These are phyloP conservation scores for Sphyrna mokarran DNA, from an alignment of 2,113 vertebrate species.

Conservation along the genomic window DNA sequence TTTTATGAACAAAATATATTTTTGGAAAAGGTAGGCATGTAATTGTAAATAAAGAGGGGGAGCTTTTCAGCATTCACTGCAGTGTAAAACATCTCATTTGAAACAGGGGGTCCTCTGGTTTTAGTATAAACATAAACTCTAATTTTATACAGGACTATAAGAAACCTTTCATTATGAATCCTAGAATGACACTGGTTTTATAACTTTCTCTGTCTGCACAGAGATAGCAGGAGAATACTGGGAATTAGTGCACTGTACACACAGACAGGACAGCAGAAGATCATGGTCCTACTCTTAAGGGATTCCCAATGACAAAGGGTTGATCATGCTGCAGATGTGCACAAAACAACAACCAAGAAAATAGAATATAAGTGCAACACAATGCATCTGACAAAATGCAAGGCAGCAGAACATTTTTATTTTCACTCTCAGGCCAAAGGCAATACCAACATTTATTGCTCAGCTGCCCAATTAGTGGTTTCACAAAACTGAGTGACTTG, in stretches of 20 bases:
- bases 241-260: not conserved
- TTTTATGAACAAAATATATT: too few relatives aligned
- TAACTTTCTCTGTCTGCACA: not conserved
- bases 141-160: not conserved
- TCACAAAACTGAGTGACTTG: not conserved
- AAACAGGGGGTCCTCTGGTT: not conserved
- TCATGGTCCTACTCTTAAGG: not conserved
- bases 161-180: not conserved
- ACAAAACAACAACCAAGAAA: not conserved
- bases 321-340: not conserved
- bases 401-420: not conserved
- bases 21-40: not conserved
- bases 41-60: not conserved
- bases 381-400: not conserved
- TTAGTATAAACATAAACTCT: not conserved
- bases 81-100: not conserved
- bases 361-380: not conserved
- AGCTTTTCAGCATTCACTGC: not conserved
- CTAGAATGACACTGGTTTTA: not conserved
- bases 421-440: not conserved
- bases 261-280: not conserved
- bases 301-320: not conserved
- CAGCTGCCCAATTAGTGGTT: not conserved
- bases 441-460: not conserved
- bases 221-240: not conserved